phyloP scores from a whole-genome alignment of 2,113 vertebrate genomes.

The Tretioscincus oriximinensis region DNA sequence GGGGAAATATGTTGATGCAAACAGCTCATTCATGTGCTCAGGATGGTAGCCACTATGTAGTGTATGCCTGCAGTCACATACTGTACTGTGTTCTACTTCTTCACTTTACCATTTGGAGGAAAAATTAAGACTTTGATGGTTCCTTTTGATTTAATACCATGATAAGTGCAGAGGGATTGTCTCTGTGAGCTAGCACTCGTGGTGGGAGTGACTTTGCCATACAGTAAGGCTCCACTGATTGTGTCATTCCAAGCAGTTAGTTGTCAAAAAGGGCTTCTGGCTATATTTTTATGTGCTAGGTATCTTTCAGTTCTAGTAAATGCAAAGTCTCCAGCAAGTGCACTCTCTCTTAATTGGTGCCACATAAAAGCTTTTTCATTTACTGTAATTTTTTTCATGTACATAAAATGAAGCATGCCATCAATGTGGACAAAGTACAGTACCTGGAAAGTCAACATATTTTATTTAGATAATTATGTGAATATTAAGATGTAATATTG shows the following conservation, averaged over 20 bases:
- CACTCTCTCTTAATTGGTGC: conserved; percentile 35
- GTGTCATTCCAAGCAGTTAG: conserved; percentile 20
- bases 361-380: conserved; percentile 50
- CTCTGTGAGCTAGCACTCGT: neutral
- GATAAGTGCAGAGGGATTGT: conserved; percentile 6
- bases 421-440: conserved; percentile 41
- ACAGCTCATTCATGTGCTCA: neutral
- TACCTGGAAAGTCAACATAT: conserved; percentile 60
- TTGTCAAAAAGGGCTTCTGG: conserved; percentile 31
- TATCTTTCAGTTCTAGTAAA: conserved; percentile 45
- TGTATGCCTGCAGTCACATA: neutral
- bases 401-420: conserved; percentile 48
- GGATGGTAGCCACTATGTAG: neutral
- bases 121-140: conserved; percentile 9
- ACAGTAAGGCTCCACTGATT: neutral
- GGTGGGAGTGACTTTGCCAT: neutral
- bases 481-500: conserved; percentile 63
- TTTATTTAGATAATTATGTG: conserved; percentile 67
- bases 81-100: neutral
- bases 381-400: conserved; percentile 44
- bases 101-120: neutral
- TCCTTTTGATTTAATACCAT: conserved; percentile 25
- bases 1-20: too few relatives aligned
- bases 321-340: conserved; percentile 14
- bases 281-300: conserved; percentile 43